phyloP scores from a whole-genome alignment of 1,140 invertebrate genomes.

The Drosophila yakuba region DNA sequence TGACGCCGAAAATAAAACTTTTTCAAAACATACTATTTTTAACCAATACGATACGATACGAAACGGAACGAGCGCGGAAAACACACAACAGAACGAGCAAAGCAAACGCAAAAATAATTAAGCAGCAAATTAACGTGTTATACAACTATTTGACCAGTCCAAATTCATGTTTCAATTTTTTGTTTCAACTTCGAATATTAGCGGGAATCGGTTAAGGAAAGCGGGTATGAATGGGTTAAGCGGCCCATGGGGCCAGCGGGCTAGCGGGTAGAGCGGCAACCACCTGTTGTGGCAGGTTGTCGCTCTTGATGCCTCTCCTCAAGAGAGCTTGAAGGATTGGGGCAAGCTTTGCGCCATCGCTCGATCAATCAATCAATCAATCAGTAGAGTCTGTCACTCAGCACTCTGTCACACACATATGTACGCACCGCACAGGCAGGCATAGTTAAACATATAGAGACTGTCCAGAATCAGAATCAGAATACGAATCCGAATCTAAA shows the following conservation, averaged over 20 bases:
- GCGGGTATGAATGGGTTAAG: not conserved
- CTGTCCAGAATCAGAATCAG: conserved; percentile 5
- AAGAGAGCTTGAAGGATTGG: conserved; percentile 36
- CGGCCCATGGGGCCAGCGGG: not conserved
- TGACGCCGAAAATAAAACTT: conserved; percentile 81
- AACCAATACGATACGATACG: conserved; percentile 73
- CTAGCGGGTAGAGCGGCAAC: conserved; percentile 20
- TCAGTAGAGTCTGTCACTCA: conserved; percentile 12
- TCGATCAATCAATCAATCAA: conserved; percentile 20
- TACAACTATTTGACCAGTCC: conserved; percentile 63
- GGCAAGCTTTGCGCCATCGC: conserved; percentile 4
- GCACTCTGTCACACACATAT: conserved; percentile 24
- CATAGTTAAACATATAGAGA: conserved; percentile 8
- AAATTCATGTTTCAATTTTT: conserved; percentile 5
- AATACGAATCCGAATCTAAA: not conserved
- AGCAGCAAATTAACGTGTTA: conserved; percentile 81
- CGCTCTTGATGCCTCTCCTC: conserved; percentile 3
- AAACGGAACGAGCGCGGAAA: conserved; percentile 48
- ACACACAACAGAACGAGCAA: conserved; percentile 63
- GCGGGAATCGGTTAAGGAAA: conserved; percentile 6
- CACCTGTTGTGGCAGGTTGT: conserved; percentile 27
- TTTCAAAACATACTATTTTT: conserved; percentile 82
- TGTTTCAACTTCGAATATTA: conserved; percentile 12
- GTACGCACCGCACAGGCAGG: conserved; percentile 10
- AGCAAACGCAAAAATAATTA: conserved; percentile 73